A percentile compares a stretch with the other conserved stretches of the same genome.
phyloP scores from a whole-genome alignment of 2,113 vertebrate species.

The Ptychochromis oligacanthus region DNA sequence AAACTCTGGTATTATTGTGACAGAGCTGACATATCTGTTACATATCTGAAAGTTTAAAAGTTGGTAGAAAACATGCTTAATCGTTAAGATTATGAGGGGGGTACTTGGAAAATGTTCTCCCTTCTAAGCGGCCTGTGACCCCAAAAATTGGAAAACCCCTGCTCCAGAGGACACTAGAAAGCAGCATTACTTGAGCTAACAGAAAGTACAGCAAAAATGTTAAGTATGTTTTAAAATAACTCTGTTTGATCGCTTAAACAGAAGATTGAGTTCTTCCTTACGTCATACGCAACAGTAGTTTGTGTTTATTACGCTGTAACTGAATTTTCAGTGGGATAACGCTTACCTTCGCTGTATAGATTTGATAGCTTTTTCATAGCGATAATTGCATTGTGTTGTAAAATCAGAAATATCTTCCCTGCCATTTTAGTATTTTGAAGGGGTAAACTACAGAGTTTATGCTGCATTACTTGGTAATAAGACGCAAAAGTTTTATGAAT shows the following conservation, averaged over 20 bases:
- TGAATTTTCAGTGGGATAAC: not conserved
- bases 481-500: not conserved
- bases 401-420: not conserved
- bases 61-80: not conserved
- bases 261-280: not conserved
- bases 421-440: not conserved
- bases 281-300: not conserved
- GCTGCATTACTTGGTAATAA: not conserved
- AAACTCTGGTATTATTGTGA: not conserved
- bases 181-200: not conserved
- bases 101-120: not conserved
- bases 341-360: not conserved
- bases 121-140: accelerated
- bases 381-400: not conserved
- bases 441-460: not conserved
- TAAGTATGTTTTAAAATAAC: not conserved
- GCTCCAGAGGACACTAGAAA: not conserved
- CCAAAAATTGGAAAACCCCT: not conserved
- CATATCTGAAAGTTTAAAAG: not conserved
- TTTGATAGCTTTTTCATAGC: not conserved
- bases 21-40: not conserved
- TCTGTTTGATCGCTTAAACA: not conserved
- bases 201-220: not conserved
- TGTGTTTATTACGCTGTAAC: not conserved
- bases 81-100: too few relatives aligned